Base-by-base conservation (phyloP, 2,113 vertebrate species). In the Progne subis region DNA sequence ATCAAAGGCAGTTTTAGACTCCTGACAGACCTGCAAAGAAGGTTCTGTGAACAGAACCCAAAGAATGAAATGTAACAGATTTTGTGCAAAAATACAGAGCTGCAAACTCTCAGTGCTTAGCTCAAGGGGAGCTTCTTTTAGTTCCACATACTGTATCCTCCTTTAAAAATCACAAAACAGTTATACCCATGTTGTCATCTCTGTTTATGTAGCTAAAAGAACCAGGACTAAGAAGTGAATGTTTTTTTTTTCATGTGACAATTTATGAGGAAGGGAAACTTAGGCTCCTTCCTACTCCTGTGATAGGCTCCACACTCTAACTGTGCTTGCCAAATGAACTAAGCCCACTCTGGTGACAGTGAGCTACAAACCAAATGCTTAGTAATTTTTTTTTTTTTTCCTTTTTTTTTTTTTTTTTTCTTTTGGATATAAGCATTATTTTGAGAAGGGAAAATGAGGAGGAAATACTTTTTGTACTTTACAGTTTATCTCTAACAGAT, bases 361-460 rank as follows among this genome's bases (percentile, higher is more conserved):
- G 28, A 89, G 76, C 29, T 44, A 70, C 55, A 70, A 90, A 75
- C 32, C 56, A 88, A 86, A 88, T 24, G 59, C 47, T 86, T 78
- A 78, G 9, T 37, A 41, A 46, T 7, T 90, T 8, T 26, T 52
- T 90, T 8, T 26, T 26, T 52, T 46, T 52, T 57, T 89, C 32
- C 14, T 12, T 77, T 86, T n/a, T 7, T 90, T 8, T 26, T 52
- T 90, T 8, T 26, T 26, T 52, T 46, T 52, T 57, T 89, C 32
- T 77, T 86, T 63, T 63, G 12, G 25, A 76, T 68, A 60, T 47
- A 72, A 77, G 31, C 24, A 53, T 79, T 81, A 43, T 44, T 92
- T 55, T 81, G 61, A 85, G 92, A 93, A 86, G 85, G 65, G 68
- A 82, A 91, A 92, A 68, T 79, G 84, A 95, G 50, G 39, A 91